Base-by-base conservation (phyloP, 2,797 vertebrate genomes). In the Meda fulgida region DNA sequence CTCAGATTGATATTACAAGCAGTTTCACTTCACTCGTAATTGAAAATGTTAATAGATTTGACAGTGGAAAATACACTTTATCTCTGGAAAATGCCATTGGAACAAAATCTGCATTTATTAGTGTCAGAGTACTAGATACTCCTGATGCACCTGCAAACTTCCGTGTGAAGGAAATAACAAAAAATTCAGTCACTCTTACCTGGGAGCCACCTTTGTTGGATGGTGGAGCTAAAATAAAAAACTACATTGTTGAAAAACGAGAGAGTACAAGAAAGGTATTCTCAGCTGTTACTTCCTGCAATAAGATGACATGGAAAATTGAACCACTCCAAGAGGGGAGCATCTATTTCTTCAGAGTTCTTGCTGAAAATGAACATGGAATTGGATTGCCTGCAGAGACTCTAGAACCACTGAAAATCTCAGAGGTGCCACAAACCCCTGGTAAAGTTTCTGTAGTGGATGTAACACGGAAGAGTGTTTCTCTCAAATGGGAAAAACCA, bases 211-310 rank as follows among this genome's bases (percentile, higher is more conserved):
- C 98, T 91, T 87, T 96, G 88, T 91, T 99, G 86, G 98, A 99
- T 79, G 98, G 98, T 34, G 98, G 98, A 71, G 94, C 97, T 90
- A 99, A 99, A 93, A 97, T 99, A 51, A 99, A 99, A 92, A 97
- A 99, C 87, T 99, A 98, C 73, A 96, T 99, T 88, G 95, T 99
- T 92, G 98, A 99, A 91, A 99, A 99, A 90, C 97, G 98, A 86
- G 98, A 99, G 93, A 97, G 97, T 90, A 99, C 98, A 87, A 96
- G 98, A 92, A 99, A 99, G 88, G 96, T 98, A 14, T 99, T 99
- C 89, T 97, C 98, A 91, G 95, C 96, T 19, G 94, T 97, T 85
- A 97, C 97, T 85, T 97, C 97, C 51, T 99, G 97, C 89, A 97
- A 98, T 89, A 98, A 94, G 90, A 98, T 96, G 94, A 97, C 97